Conservation (phyloP, 1,140 invertebrate species). For the Formica exsecta region DNA sequence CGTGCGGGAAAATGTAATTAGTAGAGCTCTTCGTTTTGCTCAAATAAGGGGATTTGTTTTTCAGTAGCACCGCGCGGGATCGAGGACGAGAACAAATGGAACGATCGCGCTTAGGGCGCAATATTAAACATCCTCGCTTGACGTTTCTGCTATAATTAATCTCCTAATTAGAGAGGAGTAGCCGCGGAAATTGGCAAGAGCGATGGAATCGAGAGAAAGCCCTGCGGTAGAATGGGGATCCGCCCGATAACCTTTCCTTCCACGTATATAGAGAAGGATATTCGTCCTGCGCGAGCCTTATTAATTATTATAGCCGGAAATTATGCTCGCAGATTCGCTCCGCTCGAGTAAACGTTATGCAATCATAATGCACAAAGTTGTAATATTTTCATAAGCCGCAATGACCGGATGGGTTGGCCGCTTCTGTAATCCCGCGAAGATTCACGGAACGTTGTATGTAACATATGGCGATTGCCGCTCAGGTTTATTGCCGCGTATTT, state of each 20-base stretch:
- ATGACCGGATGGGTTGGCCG: constrained; percentile 31
- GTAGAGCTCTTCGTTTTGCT: constrained; percentile 11
- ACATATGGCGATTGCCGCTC: neutral
- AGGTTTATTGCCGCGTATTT: neutral
- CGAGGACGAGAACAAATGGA: constrained; percentile 45
- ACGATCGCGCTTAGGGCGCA: constrained; percentile 51
- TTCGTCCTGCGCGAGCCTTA: constrained; percentile 45
- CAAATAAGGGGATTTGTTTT: constrained; percentile 54
- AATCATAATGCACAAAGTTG: constrained; percentile 60
- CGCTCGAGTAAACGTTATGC: constrained; percentile 49
- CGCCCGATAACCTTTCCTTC: constrained; percentile 66
- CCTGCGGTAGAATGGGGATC: constrained; percentile 9
- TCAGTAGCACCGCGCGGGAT: neutral
- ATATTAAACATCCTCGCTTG: constrained; percentile 70
- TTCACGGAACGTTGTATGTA: constrained; percentile 1
- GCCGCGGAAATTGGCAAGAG: constrained; percentile 68
- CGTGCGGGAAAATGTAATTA: constrained; percentile 67
- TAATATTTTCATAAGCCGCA: constrained; percentile 63
- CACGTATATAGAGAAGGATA: constrained; percentile 31
- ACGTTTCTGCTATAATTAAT: constrained; percentile 77
- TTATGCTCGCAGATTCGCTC: constrained; percentile 58
- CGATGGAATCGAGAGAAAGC: constrained; percentile 55
- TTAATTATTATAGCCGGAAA: constrained; percentile 74
- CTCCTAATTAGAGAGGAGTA: constrained; percentile 76
- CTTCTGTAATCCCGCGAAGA: constrained; percentile 11